A percentile compares a stretch with the other conserved stretches of the same genome.
These are phyloP conservation scores for Conus betulinus DNA, from an alignment of 1,140 invertebrate genomes.

Conservation along the genomic window DNA sequence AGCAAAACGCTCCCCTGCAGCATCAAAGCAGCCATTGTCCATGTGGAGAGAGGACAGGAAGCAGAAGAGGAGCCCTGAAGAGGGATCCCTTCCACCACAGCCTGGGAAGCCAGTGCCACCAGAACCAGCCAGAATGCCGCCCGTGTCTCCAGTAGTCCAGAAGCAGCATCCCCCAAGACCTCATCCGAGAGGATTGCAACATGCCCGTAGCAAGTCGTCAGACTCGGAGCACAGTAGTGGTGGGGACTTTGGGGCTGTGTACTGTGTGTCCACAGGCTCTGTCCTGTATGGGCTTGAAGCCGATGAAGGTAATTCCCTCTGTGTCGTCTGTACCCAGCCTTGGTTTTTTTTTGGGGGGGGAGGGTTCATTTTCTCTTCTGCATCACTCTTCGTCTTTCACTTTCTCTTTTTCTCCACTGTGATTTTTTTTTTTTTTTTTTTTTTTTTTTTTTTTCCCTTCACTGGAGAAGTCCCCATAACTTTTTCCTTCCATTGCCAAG, in stretches of 20 bases:
- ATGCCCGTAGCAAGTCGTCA: conserved; percentile 43
- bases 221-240: conserved; percentile 20
- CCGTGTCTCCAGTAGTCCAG: not conserved
- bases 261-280: conserved; percentile 21
- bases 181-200: conserved; percentile 5
- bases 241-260: conserved; percentile 20
- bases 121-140: not conserved
- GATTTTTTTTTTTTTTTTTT: too few species aligned
- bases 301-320: conserved; percentile 26
- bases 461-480: too few species aligned
- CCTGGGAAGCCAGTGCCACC: not conserved
- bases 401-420: too few species aligned
- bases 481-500: too few species aligned
- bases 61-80: not conserved
- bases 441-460: too few species aligned
- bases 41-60: not conserved
- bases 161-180: conserved; percentile 34
- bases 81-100: not conserved
- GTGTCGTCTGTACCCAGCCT: not conserved
- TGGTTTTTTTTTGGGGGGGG: too few species aligned
- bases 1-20: too few species aligned
- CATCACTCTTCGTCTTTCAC: too few species aligned
- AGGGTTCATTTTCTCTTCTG: too few species aligned
- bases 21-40: too few species aligned
- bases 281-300: conserved; percentile 11